phyloP scores from a whole-genome alignment of 2,113 vertebrate genomes.

The Prinia subflava region DNA sequence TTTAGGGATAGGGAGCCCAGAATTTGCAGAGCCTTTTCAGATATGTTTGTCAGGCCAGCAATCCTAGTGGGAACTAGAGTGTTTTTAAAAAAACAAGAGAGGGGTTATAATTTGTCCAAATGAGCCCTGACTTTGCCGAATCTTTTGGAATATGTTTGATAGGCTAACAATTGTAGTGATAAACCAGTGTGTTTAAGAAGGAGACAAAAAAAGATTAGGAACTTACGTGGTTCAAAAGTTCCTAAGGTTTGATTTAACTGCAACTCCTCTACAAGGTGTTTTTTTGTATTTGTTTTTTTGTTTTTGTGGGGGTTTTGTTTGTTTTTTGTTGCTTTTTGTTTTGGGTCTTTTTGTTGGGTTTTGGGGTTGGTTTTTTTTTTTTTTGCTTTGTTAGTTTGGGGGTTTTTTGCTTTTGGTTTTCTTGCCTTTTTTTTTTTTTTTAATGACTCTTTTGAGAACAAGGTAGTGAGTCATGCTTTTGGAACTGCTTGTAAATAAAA shows the following conservation, averaged over 20 bases:
- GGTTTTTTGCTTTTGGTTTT: not conserved
- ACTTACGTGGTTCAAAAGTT: not conserved
- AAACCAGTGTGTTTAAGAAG: not conserved
- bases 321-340: not conserved
- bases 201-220: not conserved
- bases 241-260: not conserved
- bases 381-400: not conserved
- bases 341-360: too few relatives aligned
- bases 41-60: not conserved
- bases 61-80: not conserved
- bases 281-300: not conserved
- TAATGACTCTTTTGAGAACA: not conserved
- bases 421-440: not conserved
- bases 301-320: not conserved
- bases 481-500: not conserved
- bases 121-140: not conserved
- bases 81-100: not conserved
- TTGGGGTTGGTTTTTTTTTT: too few relatives aligned
- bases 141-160: not conserved
- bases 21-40: not conserved
- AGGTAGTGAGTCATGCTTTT: not conserved
- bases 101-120: not conserved
- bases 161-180: not conserved
- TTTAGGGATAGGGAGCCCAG: not conserved
- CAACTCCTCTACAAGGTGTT: not conserved